These are phyloP conservation scores for Campodea augens DNA, from an alignment of 1,140 invertebrate genomes.

Conservation along the genomic window DNA sequence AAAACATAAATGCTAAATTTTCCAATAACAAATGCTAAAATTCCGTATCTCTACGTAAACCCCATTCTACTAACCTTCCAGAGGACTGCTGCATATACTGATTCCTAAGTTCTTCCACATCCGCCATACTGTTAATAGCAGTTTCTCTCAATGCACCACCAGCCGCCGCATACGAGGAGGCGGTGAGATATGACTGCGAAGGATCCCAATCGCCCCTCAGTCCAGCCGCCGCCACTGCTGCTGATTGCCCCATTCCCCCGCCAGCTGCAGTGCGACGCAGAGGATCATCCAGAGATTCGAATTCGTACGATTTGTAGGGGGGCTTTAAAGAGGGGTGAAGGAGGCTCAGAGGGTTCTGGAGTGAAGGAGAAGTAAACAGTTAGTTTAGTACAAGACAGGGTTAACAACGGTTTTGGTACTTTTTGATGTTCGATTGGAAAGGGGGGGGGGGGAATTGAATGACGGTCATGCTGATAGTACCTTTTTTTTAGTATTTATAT, in stretches of 20 bases:
- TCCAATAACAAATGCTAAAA: too few relatives aligned
- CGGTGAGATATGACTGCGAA: slow-evolving; percentile 21
- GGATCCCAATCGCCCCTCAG: slow-evolving; percentile 20
- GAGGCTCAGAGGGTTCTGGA: slow-evolving; percentile 17
- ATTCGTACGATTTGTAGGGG: slow-evolving; percentile 29
- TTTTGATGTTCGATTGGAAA: too few relatives aligned
- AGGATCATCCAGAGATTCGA: slow-evolving; percentile 27
- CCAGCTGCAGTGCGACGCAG: slow-evolving; percentile 11
- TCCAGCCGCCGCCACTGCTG: slow-evolving; percentile 7
- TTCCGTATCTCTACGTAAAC: too few relatives aligned
- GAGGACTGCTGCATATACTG: too few relatives aligned
- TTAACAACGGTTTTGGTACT: too few relatives aligned
- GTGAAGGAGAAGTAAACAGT: slow-evolving; percentile 6
- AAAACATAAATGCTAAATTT: too few relatives aligned
- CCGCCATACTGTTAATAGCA: slow-evolving; percentile 25
- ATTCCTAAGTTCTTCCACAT: slow-evolving; percentile 21
- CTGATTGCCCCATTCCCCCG: neutral
- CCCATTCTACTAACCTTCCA: too few relatives aligned
- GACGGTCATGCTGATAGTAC: too few relatives aligned
- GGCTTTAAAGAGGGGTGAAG: slow-evolving; percentile 19
- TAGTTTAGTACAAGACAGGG: too few relatives aligned
- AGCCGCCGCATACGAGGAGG: slow-evolving; percentile 20
- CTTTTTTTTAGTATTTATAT: too few relatives aligned
- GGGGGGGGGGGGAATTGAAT: too few relatives aligned
- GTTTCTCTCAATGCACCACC: slow-evolving; percentile 25